These are phyloP conservation scores for Drosophila gaucha DNA, from an alignment of 2,888 invertebrate species.

Conservation along the genomic window DNA sequence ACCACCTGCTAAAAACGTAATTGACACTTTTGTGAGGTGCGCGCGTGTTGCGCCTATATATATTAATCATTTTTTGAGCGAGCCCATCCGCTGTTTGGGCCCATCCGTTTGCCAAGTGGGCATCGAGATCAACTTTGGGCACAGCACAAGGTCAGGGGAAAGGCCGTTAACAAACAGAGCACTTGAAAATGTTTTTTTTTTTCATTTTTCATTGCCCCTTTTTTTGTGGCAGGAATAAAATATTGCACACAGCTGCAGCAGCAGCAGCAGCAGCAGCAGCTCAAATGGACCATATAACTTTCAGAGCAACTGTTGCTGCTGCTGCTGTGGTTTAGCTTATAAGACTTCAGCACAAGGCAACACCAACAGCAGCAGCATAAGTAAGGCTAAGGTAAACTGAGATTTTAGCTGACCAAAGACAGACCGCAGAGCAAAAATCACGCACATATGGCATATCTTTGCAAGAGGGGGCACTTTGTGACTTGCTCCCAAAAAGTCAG, in stretches of 20 bases:
- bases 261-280: conserved; percentile 49
- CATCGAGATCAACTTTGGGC: conserved; percentile 30
- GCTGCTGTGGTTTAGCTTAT: conserved; percentile 74
- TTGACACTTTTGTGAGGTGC: conserved; percentile 43
- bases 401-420: conserved; percentile 74
- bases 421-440: conserved; percentile 54
- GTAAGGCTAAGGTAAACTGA: conserved; percentile 75
- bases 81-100: conserved; percentile 48
- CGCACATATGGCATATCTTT: conserved; percentile 52
- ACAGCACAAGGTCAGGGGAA: conserved; percentile 59
- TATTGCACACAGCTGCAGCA: conserved; percentile 67
- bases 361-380: conserved; percentile 32
- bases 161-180: conserved; percentile 41
- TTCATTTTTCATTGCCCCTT: conserved; percentile 4
- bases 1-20: neutral
- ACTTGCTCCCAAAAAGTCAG: conserved; percentile 57
- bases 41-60: conserved; percentile 30
- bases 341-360: conserved; percentile 71
- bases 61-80: conserved; percentile 57
- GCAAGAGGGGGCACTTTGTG: conserved; percentile 19
- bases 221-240: conserved; percentile 31
- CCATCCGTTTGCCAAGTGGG: conserved; percentile 45
- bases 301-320: conserved; percentile 70
- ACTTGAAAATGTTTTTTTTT: conserved; percentile 27
- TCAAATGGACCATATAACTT: conserved; percentile 78